phyloP scores from a whole-genome alignment of 2,888 invertebrate genomes.

The Lumbricus terrestris region DNA sequence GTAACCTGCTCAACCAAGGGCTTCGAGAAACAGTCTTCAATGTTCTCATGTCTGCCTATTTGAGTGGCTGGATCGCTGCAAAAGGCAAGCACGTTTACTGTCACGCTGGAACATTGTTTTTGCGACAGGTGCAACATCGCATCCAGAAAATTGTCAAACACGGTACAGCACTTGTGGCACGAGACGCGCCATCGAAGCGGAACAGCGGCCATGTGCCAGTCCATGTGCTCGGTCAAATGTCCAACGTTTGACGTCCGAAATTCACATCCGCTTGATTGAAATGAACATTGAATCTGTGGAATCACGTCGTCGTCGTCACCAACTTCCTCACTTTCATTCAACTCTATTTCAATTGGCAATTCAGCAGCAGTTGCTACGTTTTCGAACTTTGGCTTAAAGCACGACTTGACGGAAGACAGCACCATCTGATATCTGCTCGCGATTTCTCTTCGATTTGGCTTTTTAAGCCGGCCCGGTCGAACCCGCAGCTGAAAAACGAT shows the following conservation, averaged over 20 bases:
- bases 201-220: background rate
- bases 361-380: background rate
- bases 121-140: background rate
- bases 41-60: background rate
- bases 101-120: background rate
- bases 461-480: background rate
- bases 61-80: background rate
- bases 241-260: background rate
- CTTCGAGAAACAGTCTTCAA: background rate
- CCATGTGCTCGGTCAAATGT: background rate
- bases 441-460: background rate
- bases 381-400: background rate
- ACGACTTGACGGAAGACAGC: background rate
- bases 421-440: background rate
- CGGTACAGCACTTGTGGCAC: background rate
- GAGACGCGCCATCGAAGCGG: slow-evolving; percentile 3
- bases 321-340: background rate
- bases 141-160: background rate
- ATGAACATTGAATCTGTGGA: background rate
- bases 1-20: background rate
- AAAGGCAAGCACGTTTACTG: background rate
- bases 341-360: background rate
- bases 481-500: background rate
- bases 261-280: background rate
- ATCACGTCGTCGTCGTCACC: background rate